These are phyloP conservation scores for Mormyrops boulengeri DNA, from an alignment of 2,797 vertebrate species.

Conservation along the genomic window DNA sequence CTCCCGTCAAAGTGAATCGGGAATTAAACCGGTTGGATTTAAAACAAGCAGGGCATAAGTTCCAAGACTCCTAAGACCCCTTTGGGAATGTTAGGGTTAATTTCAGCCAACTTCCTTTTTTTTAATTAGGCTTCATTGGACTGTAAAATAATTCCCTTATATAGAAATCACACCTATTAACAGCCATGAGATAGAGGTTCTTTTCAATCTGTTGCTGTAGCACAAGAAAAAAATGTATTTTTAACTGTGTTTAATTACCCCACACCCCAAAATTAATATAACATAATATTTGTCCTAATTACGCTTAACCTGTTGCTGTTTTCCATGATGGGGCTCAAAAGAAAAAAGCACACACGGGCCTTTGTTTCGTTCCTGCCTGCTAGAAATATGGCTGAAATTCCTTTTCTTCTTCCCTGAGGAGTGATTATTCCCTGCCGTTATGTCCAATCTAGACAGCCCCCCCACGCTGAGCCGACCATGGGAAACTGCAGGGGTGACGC, in stretches of 20 bases:
- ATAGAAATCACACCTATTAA: neutral
- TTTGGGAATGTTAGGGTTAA: neutral
- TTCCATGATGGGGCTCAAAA: neutral
- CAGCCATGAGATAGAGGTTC: neutral
- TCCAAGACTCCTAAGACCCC: neutral
- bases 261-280: neutral
- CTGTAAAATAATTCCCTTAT: conserved; percentile 3
- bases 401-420: neutral
- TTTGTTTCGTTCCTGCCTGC: neutral
- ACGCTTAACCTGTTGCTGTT: neutral
- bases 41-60: neutral
- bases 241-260: neutral
- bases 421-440: neutral
- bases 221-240: neutral
- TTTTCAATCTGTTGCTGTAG: neutral
- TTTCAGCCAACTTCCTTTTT: neutral
- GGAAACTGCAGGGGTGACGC: neutral
- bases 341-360: neutral
- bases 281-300: neutral
- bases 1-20: neutral
- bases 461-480: neutral
- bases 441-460: neutral
- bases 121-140: neutral
- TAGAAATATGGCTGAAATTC: neutral
- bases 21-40: neutral